Percentiles rank a stretch among this genome's conserved stretches.
These are phyloP conservation scores for Microtus oregoni DNA, from an alignment of 2,113 vertebrate genomes.

Conservation along the genomic window DNA sequence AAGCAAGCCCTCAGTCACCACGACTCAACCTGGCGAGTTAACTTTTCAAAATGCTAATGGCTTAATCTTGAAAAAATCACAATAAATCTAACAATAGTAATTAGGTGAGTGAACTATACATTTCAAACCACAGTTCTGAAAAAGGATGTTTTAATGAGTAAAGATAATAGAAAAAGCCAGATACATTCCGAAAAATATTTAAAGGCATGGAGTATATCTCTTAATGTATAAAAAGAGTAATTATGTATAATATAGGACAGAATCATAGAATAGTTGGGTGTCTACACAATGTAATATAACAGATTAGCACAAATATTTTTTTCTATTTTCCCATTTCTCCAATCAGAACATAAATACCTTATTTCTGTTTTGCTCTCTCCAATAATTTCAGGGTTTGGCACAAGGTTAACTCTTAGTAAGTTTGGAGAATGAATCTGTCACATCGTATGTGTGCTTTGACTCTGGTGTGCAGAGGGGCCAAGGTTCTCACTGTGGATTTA, in stretches of 20 bases:
- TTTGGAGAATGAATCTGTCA: not conserved
- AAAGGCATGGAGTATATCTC: not conserved
- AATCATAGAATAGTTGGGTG: not conserved
- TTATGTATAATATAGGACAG: not conserved
- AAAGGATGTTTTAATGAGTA: not conserved
- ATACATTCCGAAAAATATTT: conserved; percentile 23
- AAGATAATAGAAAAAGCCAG: not conserved
- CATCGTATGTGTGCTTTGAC: not conserved
- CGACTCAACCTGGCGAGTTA: not conserved
- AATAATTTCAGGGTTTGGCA: not conserved
- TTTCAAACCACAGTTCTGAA: not conserved
- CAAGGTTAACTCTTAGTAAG: not conserved
- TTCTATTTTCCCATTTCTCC: not conserved
- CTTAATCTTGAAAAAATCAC: not conserved
- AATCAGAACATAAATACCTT: not conserved
- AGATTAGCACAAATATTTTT: not conserved
- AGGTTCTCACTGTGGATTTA: not conserved
- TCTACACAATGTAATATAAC: not conserved
- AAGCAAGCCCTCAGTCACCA: not conserved
- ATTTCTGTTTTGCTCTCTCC: not conserved
- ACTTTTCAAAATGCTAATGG: not conserved
- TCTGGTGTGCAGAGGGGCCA: not conserved
- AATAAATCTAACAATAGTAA: not conserved
- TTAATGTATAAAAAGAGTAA: not conserved
- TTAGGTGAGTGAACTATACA: not conserved